Conservation (phyloP, 2,797 vertebrate species). For the Phylloscopus collybita region DNA sequence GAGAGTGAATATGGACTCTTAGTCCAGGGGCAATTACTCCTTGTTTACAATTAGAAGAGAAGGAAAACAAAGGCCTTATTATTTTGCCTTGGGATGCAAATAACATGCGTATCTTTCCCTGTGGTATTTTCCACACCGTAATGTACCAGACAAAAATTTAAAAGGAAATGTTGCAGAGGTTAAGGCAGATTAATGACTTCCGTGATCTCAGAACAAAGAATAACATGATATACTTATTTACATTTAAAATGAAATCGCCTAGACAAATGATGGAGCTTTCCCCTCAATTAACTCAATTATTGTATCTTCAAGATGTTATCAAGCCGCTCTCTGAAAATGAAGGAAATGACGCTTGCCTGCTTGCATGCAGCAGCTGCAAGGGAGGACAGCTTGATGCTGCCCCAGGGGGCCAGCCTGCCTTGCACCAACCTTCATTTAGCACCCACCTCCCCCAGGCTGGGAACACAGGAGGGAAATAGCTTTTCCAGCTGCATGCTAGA, state of each 20-base stretch:
- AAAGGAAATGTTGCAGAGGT: conserved; percentile 53
- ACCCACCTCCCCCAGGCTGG: not conserved
- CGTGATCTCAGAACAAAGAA: conserved; percentile 50
- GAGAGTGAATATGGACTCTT: not conserved
- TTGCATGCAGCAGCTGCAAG: not conserved
- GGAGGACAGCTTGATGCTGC: not conserved
- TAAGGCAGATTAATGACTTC: conserved; percentile 64
- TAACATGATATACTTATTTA: conserved; percentile 42
- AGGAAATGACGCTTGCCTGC: conserved; percentile 27
- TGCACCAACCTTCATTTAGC: not conserved
- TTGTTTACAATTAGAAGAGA: conserved; percentile 53
- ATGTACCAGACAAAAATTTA: conserved; percentile 30
- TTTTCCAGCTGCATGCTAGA: not conserved
- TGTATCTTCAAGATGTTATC: conserved; percentile 44
- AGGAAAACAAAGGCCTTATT: conserved; percentile 42
- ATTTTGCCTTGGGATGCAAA: conserved; percentile 46
- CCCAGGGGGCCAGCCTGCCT: not conserved
- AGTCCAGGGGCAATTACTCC: conserved; percentile 24
- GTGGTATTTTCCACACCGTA: conserved; percentile 34
- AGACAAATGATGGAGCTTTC: conserved; percentile 38
- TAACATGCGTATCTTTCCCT: conserved; percentile 2
- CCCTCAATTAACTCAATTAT: conserved; percentile 57
- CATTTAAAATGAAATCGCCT: conserved; percentile 1
- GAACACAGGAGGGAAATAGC: not conserved
- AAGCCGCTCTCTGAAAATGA: not conserved